A percentile compares a stretch with the other conserved stretches of the same genome.
Evolutionary conservation across 2,797 vertebrate genomes (phyloP).

Genomic region (Lacerta bilineata): DNA sequence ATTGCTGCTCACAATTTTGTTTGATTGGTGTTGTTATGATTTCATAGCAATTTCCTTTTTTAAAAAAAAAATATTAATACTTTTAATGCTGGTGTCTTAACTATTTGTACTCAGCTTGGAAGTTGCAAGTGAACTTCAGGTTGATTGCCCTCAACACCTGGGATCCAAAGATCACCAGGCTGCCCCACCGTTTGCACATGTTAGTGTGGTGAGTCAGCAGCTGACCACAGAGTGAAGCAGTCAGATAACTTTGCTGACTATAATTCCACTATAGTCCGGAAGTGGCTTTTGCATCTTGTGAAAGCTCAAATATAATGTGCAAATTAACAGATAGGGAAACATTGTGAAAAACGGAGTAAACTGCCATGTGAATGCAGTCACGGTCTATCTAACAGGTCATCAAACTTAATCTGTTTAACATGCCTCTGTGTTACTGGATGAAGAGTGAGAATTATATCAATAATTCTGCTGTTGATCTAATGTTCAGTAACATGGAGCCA

Average conservation of each 20-base stretch:
- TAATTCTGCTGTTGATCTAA: not conserved
- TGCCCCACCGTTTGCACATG: too few species aligned
- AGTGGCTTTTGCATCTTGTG: too few species aligned
- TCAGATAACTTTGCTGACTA: not conserved
- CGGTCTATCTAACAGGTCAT: too few species aligned
- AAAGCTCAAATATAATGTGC: too few species aligned
- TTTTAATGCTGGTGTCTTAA: not conserved
- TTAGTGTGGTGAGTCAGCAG: not conserved
- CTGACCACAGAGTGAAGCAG: not conserved
- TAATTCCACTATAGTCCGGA: too few species aligned
- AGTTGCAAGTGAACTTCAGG: not conserved
- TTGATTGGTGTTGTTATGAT: not conserved
- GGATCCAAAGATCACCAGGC: not conserved
- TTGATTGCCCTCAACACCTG: not conserved
- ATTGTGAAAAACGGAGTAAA: too few species aligned
- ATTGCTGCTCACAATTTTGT: not conserved
- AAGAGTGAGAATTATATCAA: too few species aligned
- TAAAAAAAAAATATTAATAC: not conserved
- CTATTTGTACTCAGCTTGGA: not conserved
- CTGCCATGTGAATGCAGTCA: too few species aligned
- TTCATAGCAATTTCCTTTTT: not conserved
- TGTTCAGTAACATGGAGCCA: not conserved
- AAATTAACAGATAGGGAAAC: too few species aligned
- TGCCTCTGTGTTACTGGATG: too few species aligned
- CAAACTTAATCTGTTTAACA: too few species aligned